phyloP scores from a whole-genome alignment of 2,888 invertebrate genomes.

The Ashinkailepas kermadecensis region DNA sequence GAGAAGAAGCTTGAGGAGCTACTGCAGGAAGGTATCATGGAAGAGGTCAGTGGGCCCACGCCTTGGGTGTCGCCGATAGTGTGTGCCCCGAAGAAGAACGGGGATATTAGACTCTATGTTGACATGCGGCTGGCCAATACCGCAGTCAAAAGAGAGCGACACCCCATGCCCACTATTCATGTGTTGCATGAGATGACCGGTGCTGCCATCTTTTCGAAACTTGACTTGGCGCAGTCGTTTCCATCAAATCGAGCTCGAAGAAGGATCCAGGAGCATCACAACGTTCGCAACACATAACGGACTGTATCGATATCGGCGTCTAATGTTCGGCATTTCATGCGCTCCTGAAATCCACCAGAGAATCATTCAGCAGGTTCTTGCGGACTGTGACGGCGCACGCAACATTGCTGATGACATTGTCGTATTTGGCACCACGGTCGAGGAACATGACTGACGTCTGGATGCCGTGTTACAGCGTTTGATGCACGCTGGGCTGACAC shows the following conservation, averaged over 20 bases:
- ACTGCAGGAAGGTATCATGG: constrained; percentile 28
- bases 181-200: constrained; percentile 6
- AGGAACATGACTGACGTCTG: background rate
- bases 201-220: constrained; percentile 23
- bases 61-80: constrained; percentile 35
- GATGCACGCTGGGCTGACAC: background rate
- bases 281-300: constrained; percentile 26
- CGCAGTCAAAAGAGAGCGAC: constrained; percentile 32
- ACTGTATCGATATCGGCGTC: constrained; percentile 22
- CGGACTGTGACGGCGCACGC: background rate
- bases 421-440: background rate
- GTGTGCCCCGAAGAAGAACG: constrained; percentile 36
- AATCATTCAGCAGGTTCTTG: constrained; percentile 24
- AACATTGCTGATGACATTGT: background rate
- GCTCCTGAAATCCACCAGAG: constrained; percentile 14
- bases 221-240: constrained; percentile 24
- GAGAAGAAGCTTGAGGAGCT: background rate
- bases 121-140: constrained; percentile 37
- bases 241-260: constrained; percentile 24
- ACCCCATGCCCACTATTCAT: constrained; percentile 34
- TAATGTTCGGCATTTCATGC: constrained; percentile 26
- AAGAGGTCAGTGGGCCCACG: constrained; percentile 34
- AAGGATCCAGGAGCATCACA: background rate
- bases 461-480: background rate
- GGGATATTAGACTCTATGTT: constrained; percentile 35